phyloP scores from a whole-genome alignment of 2,797 vertebrate species.

The Gymnoscopelus microlampas region DNA sequence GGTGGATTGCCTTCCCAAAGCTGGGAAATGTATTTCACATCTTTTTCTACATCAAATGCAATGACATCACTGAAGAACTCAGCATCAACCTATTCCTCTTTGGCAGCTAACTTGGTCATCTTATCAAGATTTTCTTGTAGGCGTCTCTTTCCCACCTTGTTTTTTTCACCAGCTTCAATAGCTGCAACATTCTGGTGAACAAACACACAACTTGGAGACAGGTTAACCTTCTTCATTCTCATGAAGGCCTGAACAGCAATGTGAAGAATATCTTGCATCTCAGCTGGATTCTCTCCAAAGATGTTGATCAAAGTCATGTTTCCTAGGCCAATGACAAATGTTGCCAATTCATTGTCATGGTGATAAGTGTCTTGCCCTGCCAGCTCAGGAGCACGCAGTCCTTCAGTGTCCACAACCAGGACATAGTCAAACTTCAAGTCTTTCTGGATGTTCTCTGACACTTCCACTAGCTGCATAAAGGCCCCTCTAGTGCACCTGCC shows the following conservation, averaged over 20 bases:
- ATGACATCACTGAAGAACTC: too few species aligned
- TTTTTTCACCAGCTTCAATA: too few species aligned
- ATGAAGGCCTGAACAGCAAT: constrained; percentile 83
- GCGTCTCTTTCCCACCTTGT: too few species aligned
- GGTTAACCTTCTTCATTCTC: constrained; percentile 78
- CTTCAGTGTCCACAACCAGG: constrained; percentile 81
- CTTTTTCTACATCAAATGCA: too few species aligned
- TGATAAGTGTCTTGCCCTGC: constrained; percentile 59
- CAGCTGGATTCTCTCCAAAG: constrained; percentile 82
- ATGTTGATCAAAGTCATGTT: constrained; percentile 85
- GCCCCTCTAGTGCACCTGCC: constrained; percentile 82
- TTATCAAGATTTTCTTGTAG: too few species aligned
- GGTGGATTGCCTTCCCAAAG: too few species aligned
- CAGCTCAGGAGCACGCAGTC: constrained; percentile 74
- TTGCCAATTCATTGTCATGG: constrained; percentile 82
- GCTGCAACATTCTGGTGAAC: too few species aligned
- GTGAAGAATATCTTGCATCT: constrained; percentile 83
- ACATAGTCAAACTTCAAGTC: constrained; percentile 46
- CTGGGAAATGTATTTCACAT: too few species aligned
- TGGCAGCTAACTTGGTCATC: too few species aligned
- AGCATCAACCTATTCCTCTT: too few species aligned
- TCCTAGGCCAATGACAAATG: constrained; percentile 82
- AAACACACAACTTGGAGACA: constrained; percentile 59
- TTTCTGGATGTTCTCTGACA: constrained; percentile 62
- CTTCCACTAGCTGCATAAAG: constrained; percentile 82